phyloP scores from a whole-genome alignment of 2,797 vertebrate species.

The Hydrophis major region DNA sequence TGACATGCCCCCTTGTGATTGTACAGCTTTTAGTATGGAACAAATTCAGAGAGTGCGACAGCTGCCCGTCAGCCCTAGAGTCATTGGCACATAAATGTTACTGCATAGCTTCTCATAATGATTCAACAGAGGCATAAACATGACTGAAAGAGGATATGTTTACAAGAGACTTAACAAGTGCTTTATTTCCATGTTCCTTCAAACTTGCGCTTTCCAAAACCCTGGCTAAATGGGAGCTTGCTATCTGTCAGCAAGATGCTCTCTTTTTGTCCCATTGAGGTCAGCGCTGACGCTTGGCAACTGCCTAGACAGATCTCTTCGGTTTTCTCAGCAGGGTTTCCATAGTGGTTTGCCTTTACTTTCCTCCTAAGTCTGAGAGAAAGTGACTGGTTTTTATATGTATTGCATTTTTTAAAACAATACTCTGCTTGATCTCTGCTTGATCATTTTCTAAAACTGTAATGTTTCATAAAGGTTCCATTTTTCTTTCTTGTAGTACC shows the following conservation, averaged over 20 bases:
- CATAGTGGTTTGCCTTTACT: background rate
- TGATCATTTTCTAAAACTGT: background rate
- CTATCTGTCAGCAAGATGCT: background rate
- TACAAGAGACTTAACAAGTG: background rate
- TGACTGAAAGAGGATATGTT: background rate
- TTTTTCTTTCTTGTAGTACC: background rate
- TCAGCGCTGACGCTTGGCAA: background rate
- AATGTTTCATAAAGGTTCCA: background rate
- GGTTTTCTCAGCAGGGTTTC: background rate
- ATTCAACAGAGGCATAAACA: background rate
- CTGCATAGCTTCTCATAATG: background rate
- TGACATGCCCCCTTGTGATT: background rate
- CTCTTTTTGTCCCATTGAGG: background rate
- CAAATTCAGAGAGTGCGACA: background rate
- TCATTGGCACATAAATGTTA: background rate
- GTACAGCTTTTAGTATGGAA: background rate
- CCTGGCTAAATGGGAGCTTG: background rate
- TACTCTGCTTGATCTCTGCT: background rate
- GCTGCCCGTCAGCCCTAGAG: background rate
- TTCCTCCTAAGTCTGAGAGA: background rate
- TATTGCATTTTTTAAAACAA: background rate
- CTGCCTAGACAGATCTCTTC: background rate
- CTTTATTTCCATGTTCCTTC: background rate
- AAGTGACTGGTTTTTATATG: background rate
- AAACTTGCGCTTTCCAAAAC: background rate